Evolutionary conservation across 2,113 vertebrate species (phyloP), one percentile per base, ranked within the genome.

Genomic region (Hyla sarda): DNA sequence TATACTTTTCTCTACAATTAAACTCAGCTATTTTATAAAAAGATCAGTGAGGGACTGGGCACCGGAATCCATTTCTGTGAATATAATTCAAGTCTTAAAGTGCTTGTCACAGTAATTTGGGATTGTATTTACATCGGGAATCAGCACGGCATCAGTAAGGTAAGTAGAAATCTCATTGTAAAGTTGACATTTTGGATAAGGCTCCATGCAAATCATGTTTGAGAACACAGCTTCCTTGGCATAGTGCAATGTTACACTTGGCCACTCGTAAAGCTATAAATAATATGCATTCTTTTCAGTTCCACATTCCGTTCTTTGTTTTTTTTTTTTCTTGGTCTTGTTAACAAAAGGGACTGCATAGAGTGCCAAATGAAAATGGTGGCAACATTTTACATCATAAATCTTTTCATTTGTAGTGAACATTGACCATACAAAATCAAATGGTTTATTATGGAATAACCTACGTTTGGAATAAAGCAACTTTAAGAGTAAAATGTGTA

Each of bases 191-290:
- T 17, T 37, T 74, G 48, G 48, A 37, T 37, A 56, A 41, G 19
- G 32, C 23, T 82, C 47, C 17, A 11, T 52, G 80, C 80, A 71
- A 84, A 84, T 76, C 58, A 25, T 76, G 72, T 77, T 84, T 32
- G 47, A 84, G 73, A 65, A 48, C 56, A 65, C 37, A 65, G 54
- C 73, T 48, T 77, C 37, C 23, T 76, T 65, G 83, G 72, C 83
- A 84, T 65, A 6, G 8, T 23, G 6, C 56, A 62, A 50, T 65
- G 83, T 65, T 84, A 72, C 37, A 41, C 23, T 76, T 77, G 58
- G 73, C 83, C 72, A 65, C 41, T 60, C n/a, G n/a, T 47, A n/a
- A 21, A 23, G 21, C 17, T 72, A 45, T 75, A 84, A 79, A 79
- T 79, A 77, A 73, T 71, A 13, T 69, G 65, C 28, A 19, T 50